A percentile compares a stretch with the other conserved stretches of the same genome.
phyloP scores from a whole-genome alignment of 2,888 invertebrate genomes.

The Nemotelus pantherinus region DNA sequence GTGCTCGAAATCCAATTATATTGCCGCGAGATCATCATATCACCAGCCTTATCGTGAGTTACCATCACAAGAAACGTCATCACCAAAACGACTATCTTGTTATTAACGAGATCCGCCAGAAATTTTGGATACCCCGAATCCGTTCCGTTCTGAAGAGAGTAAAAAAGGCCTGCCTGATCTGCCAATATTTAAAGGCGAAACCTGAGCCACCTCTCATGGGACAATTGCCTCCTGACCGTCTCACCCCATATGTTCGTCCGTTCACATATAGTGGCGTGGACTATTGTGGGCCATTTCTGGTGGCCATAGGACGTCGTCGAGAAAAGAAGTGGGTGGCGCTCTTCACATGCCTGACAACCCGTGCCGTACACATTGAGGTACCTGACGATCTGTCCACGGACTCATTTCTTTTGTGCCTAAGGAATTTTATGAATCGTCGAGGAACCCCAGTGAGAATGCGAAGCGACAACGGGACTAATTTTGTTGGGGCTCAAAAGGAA shows the following conservation, averaged over 20 bases:
- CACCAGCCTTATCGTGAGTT: conserved; percentile 8
- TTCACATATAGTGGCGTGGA: conserved; percentile 50
- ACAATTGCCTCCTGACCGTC: conserved; percentile 44
- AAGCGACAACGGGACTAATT: background rate
- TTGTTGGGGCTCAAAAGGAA: background rate
- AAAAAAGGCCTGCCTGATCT: conserved; percentile 7
- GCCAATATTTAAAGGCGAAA: conserved; percentile 14
- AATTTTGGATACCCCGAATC: conserved; percentile 39
- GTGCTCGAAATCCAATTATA: conserved; percentile 6
- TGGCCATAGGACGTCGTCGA: conserved; percentile 28
- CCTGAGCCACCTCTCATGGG: conserved; percentile 25
- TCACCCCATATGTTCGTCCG: conserved; percentile 49
- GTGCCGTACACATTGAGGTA: conserved; percentile 48
- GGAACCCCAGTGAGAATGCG: background rate
- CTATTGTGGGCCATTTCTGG: conserved; percentile 22
- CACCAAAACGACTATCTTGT: background rate
- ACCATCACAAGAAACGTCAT: background rate
- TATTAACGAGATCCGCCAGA: conserved; percentile 39
- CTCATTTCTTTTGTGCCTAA: background rate
- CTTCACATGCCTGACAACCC: conserved; percentile 28
- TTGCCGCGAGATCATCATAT: background rate
- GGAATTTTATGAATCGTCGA: background rate
- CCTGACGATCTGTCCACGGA: conserved; percentile 48
- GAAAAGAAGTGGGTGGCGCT: background rate
- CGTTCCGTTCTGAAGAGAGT: conserved; percentile 26